Evolutionary conservation across 2,888 invertebrate species (phyloP), one percentile per base, ranked within the genome.

Genomic region (Pediacus dermestoides): DNA sequence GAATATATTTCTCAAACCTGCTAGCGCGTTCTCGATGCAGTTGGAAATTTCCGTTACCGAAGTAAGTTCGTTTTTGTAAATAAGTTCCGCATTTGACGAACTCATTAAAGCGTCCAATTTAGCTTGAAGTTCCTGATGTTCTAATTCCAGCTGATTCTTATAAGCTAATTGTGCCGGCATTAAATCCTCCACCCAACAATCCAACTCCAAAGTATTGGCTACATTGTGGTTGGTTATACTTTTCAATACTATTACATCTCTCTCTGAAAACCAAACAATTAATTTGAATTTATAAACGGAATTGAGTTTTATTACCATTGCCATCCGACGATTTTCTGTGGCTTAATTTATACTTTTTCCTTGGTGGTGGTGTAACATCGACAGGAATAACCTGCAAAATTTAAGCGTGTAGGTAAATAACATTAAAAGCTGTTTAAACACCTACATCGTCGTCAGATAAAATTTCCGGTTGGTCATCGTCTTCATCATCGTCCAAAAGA

Each of bases 151-250:
- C 64, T 76, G 75, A 47, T 78, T 77, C 49, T 76, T 78, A 0
- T 77, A 76, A 27, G 77, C 74, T 10, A 78, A 60, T 62, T 87
- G 87, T 1, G 72, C 75, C 34, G 80, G 76, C 1, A 80, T 78
- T 1, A 87, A 68, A 26, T 82, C 82, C 43, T 88, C 88, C 21
- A 81, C 78, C 74, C 77, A 80, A 58, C 81, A 83, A 51, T 85
- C 85, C 60, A 88, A 72, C 40, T 80, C 77, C 30, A 84, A 66
- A 0, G 76, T 56, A 41, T 63, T 62, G 34, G 64, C 64, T 4
- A 51, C 56, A 44, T 55, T 44, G n/a, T 54, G 52, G 34, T 57
- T 58, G 3, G 52, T 56, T 10, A 66, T 58, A 22, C 52, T 61
- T 55, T 65, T 64, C 27, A 68, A 46, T 11, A 68, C 66, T 4